These are phyloP conservation scores for Ectemnius continuus DNA, from an alignment of 2,888 invertebrate genomes.

Conservation along the genomic window DNA sequence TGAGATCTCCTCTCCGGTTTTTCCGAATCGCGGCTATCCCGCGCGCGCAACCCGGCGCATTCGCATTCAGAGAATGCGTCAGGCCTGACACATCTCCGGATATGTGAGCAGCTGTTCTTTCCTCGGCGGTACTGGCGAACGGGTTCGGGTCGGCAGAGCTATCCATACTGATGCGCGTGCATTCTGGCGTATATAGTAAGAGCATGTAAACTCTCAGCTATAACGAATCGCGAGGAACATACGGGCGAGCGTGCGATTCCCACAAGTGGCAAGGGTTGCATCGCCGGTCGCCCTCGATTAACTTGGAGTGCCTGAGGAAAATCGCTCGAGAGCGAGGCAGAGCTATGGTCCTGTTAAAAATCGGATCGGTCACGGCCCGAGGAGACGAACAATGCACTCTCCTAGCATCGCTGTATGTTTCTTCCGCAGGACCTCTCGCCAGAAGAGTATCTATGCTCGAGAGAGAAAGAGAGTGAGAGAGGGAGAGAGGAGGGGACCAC, in stretches of 20 bases:
- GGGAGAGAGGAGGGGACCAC: conserved; percentile 13
- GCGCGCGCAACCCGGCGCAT: conserved; percentile 1
- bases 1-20: not conserved
- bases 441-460: no score
- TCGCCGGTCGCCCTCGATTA: conserved; percentile 45
- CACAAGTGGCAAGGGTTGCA: conserved; percentile 59
- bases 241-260: conserved; percentile 40
- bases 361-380: conserved; percentile 76
- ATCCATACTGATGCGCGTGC: not conserved
- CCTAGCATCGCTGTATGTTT: no score
- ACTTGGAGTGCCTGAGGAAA: conserved; percentile 54
- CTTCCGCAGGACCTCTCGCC: no score
- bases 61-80: not conserved
- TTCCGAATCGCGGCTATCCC: conserved; percentile 1
- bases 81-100: conserved; percentile 2
- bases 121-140: not conserved
- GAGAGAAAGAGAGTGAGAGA: not conserved
- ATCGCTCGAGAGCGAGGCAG: conserved; percentile 39
- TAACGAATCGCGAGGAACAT: conserved; percentile 46
- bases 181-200: conserved; percentile 14
- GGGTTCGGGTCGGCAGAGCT: conserved; percentile 3
- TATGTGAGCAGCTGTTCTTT: conserved; percentile 1
- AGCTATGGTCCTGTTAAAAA: conserved; percentile 72
- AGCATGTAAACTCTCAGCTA: conserved; percentile 33
- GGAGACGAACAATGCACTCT: conserved; percentile 67